Base-by-base conservation (phyloP, 1,140 invertebrate species). In the Cepaea nemoralis region DNA sequence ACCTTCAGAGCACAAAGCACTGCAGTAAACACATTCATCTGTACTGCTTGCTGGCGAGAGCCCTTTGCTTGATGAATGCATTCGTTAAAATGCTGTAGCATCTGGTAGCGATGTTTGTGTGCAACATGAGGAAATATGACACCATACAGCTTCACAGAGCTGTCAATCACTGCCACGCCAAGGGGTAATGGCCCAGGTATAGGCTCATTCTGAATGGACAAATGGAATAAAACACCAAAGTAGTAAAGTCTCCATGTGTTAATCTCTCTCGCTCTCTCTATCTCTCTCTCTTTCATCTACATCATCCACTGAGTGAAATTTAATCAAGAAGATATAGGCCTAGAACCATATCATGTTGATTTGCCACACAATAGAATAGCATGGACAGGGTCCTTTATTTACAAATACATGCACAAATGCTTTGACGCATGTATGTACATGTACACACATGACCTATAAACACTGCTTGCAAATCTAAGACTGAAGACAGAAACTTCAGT, bases 1-100 rank as follows among this genome's bases (percentile, higher is more conserved):
- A 91, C 91, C 90, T 97, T 97, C 45, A 99, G 92, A 12, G 97
- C 96, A 87, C 96, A 95, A 33, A 99, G 91, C 3, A 99, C 92
- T 12, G 97, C 97, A 24, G 97, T 97, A 89, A 99, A 98, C 70
- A 99, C 96, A 91, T 99, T 99, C 91, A 98, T 96, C 90, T 99
- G 97, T 31, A 99, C 95, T 1, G 97, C 97, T 91, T 99, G 97
- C 90, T 98, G 96, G 31, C 97, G 93, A 1, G 94, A 94, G 14
- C 96, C 96, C 90, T 98, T 98, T 0, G 97, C 96, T 81, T 97
- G 96, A 85, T 95, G 91, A 74, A 99, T 97, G 89, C 97, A 98
- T 88, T 99, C 98, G 48, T 94, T 94, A 88, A 99, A 99, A 90
- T 99, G 98, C 81, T 98, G 96, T 48, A 99, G 91, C 95, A 99